Conservation (phyloP, 2,797 vertebrate genomes). For the Gila robusta region DNA sequence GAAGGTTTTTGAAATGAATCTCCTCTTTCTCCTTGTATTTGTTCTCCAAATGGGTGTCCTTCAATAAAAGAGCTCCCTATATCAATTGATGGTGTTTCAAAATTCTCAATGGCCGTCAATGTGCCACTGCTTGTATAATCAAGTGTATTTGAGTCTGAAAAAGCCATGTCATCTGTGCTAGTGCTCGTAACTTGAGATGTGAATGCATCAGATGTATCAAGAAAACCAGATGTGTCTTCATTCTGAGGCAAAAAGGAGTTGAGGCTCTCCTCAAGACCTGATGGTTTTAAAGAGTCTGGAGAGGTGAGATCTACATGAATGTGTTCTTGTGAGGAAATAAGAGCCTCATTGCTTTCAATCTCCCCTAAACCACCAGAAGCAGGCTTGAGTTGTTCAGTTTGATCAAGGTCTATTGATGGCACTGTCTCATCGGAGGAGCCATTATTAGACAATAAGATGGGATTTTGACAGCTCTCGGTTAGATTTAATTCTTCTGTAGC, state of each 20-base stretch:
- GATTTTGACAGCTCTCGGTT: not conserved
- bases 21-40: not conserved
- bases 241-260: constrained; percentile 14
- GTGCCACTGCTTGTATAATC: not conserved
- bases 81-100: constrained; percentile 17
- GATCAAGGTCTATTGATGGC: not conserved
- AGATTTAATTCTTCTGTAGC: not conserved
- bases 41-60: constrained; percentile 32
- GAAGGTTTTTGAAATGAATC: not conserved
- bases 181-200: constrained; percentile 1
- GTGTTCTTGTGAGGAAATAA: constrained; percentile 10
- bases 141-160: not conserved
- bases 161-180: not conserved
- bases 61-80: constrained; percentile 4
- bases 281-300: not conserved
- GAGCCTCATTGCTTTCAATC: not conserved
- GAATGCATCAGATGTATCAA: not conserved
- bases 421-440: not conserved
- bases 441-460: not conserved
- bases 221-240: not conserved
- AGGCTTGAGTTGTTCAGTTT: not conserved
- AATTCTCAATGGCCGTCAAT: constrained; percentile 4
- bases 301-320: not conserved
- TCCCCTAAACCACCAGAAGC: constrained; percentile 14
- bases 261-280: constrained; percentile 1